Percentiles rank a stretch among this genome's conserved stretches.
Evolutionary conservation across 2,113 vertebrate species (phyloP).

Genomic region (Sinosuthora webbiana): DNA sequence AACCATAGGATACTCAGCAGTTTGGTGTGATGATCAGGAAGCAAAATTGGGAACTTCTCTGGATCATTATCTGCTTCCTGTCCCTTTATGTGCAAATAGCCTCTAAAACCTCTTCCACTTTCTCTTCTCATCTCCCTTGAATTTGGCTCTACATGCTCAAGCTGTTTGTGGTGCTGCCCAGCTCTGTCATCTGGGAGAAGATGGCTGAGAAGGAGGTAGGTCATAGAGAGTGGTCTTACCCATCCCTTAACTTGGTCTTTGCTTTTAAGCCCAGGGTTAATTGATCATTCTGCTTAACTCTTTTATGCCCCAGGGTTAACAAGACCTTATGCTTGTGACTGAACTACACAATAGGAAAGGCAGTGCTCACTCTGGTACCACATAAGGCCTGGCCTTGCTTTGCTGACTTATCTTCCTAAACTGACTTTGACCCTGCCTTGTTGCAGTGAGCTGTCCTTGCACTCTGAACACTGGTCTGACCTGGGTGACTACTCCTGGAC

Average conservation of each 20-base stretch:
- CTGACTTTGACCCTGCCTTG: neutral
- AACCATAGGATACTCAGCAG: rapidly evolving
- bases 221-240: neutral
- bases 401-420: neutral
- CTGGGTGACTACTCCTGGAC: rapidly evolving
- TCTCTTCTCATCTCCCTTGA: neutral
- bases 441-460: neutral
- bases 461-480: neutral
- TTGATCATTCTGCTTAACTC: neutral
- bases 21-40: neutral
- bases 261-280: neutral
- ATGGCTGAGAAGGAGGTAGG: neutral
- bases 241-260: neutral
- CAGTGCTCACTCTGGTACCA: neutral
- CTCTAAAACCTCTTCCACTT: neutral
- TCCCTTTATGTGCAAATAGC: neutral
- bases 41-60: neutral
- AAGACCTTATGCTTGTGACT: neutral
- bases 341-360: neutral
- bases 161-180: neutral
- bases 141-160: neutral
- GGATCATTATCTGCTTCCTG: neutral
- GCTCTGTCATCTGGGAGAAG: neutral
- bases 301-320: neutral
- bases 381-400: neutral